Evolutionary conservation across 2,797 vertebrate genomes (phyloP), one percentile per base, ranked within the genome.

Genomic region (Hozukius guyotensis): DNA sequence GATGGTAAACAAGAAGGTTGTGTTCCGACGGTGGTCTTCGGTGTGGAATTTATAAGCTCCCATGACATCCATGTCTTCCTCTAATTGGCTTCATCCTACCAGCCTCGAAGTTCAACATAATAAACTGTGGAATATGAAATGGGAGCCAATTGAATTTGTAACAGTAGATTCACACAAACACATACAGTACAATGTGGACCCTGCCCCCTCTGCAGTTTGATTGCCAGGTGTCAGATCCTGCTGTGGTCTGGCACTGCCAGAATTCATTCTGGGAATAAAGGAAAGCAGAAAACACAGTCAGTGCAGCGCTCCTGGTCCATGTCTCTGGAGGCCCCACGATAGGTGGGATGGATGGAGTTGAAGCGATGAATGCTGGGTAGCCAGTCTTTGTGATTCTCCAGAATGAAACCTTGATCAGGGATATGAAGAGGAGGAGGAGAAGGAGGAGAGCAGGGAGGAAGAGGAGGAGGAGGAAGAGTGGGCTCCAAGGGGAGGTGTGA

Each of bases 321-420:
- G 57, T 88, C 84, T 90, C 87, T 74, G 64, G 85, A 87, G 89
- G 75, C 76, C 71, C 5, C 5, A 20, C 1, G 11, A 72, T 80
- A 55, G 77, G 82, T 81, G 66, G 75, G 81, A 81, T 82, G 72
- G 82, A 80, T 76, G 62, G 84, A 81, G 78, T 18, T 78, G 72
- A 82, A 81, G 84, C 79, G 81, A 82, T 82, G 72, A 69, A 88
- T 75, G 73, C 86, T 65, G 87, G 78, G 83, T 75, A 81, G 79
- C 53, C 49, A 38, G 75, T 74, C 83, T 92, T 87, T 93, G 77
- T 91, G 86, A 76, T 90, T 88, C 75, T 89, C 66, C 64, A 74
- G 78, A 87, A 82, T 81, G 74, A 91, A 91, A 85, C 89, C 87
- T 84, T 87, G 89, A 90, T 93, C 89, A 75, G 82, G 85, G 84